These are phyloP conservation scores for Coendou prehensilis DNA, from an alignment of 2,797 vertebrate genomes.

Conservation along the genomic window DNA sequence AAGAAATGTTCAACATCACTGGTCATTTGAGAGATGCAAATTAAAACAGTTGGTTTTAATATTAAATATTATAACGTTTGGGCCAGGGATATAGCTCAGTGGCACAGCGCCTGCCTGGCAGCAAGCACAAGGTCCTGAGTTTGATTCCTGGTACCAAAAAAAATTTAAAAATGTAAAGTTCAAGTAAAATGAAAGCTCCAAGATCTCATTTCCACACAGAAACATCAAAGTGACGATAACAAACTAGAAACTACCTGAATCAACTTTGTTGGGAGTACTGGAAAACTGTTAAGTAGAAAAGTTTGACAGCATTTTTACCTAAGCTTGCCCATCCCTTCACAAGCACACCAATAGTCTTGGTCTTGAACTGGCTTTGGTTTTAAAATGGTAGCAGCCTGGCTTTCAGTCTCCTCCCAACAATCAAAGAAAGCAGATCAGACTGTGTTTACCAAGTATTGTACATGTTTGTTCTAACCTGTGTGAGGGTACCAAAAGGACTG, in stretches of 20 bases:
- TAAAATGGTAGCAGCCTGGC: neutral
- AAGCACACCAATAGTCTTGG: neutral
- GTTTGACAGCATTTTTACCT: neutral
- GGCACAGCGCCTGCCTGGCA: too few species aligned
- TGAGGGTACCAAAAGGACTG: neutral
- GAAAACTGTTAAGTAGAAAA: neutral
- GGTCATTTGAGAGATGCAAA: neutral
- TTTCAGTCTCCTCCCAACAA: neutral
- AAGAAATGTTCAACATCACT: neutral
- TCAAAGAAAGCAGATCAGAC: neutral
- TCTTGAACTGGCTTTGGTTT: neutral
- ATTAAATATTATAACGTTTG: neutral
- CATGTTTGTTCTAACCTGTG: neutral
- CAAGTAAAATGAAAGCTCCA: conserved; percentile 9
- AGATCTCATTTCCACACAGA: neutral
- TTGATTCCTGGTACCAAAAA: too few species aligned
- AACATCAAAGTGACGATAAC: conserved; percentile 26
- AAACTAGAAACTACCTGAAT: neutral
- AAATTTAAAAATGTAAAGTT: neutral
- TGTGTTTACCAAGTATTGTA: neutral
- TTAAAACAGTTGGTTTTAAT: conserved; percentile 23
- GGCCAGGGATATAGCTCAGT: too few species aligned
- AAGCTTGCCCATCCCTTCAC: neutral
- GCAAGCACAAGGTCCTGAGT: too few species aligned
- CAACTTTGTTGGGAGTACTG: neutral